Evolutionary conservation across 2,888 invertebrate genomes (phyloP).

Genomic region (Drosophila kanekoi): DNA sequence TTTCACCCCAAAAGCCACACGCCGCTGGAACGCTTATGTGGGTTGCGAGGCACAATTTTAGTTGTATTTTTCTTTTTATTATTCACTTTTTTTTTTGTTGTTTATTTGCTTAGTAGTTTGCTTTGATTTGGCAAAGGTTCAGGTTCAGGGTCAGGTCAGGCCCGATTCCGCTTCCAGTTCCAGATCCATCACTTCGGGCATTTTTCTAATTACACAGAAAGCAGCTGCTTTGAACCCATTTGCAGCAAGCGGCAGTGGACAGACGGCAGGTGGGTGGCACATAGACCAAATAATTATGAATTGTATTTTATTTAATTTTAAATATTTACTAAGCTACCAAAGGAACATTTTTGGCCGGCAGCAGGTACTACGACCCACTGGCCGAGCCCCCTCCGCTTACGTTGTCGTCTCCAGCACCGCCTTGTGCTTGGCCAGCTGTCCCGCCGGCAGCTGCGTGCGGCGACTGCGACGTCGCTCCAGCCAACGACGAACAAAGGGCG

Average conservation of each 20-base stretch:
- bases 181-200: constrained; percentile 63
- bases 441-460: constrained; percentile 42
- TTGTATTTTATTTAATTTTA: constrained; percentile 70
- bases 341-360: constrained; percentile 62
- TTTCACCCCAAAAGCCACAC: constrained; percentile 9
- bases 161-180: constrained; percentile 2
- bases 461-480: constrained; percentile 71
- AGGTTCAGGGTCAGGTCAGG: constrained; percentile 12
- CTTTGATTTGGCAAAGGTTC: constrained; percentile 61
- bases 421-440: constrained; percentile 15
- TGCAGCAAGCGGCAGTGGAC: constrained; percentile 2
- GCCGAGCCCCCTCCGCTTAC: constrained; percentile 35
- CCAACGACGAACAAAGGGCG: constrained; percentile 89
- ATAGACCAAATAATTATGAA: constrained; percentile 56
- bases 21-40: background rate
- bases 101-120: constrained; percentile 47
- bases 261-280: constrained; percentile 1
- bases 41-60: constrained; percentile 16
- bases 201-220: constrained; percentile 69
- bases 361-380: constrained; percentile 8
- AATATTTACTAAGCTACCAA: constrained; percentile 68
- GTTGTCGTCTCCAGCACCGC: constrained; percentile 62
- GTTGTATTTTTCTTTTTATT: constrained; percentile 21
- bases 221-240: constrained; percentile 69
- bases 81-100: constrained; percentile 3